Conservation (phyloP, 2,113 vertebrate species). For the Cricetomys ansorgei region DNA sequence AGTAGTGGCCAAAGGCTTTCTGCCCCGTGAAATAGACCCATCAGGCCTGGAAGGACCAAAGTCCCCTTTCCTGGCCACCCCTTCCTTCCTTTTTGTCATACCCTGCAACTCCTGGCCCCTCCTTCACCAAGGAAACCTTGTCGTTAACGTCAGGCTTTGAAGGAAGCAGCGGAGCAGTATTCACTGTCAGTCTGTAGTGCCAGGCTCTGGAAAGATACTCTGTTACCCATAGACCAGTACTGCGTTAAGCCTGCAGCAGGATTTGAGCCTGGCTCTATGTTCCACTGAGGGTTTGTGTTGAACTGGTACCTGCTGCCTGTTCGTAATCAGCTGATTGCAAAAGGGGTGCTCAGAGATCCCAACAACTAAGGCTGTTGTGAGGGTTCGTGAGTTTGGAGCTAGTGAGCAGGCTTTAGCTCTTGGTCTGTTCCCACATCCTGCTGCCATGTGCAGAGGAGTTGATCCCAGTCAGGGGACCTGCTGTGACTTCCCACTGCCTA, state of each 20-base stretch:
- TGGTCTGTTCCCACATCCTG: not conserved
- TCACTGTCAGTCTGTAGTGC: not conserved
- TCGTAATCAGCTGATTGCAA: not conserved
- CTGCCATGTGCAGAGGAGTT: not conserved
- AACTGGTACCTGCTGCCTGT: not conserved
- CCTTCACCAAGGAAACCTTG: fast-evolving
- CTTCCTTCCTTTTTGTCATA: too few species aligned
- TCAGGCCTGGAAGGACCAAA: not conserved
- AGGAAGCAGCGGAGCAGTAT: not conserved
- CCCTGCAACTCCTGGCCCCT: not conserved
- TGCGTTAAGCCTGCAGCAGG: not conserved
- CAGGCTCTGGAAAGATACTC: not conserved
- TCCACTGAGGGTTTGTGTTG: not conserved
- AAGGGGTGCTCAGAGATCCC: not conserved
- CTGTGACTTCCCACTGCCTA: not conserved
- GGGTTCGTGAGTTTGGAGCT: not conserved
- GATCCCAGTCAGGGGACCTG: not conserved
- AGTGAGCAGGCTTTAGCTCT: not conserved
- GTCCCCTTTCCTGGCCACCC: too few species aligned
- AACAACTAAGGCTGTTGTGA: not conserved
- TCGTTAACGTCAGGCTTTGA: not conserved
- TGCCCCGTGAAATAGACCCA: not conserved
- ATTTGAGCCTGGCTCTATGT: not conserved
- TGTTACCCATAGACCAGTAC: not conserved
- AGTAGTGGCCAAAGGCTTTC: not conserved